These are phyloP conservation scores for Pavo muticus DNA, from an alignment of 2,113 vertebrate species.

Conservation along the genomic window DNA sequence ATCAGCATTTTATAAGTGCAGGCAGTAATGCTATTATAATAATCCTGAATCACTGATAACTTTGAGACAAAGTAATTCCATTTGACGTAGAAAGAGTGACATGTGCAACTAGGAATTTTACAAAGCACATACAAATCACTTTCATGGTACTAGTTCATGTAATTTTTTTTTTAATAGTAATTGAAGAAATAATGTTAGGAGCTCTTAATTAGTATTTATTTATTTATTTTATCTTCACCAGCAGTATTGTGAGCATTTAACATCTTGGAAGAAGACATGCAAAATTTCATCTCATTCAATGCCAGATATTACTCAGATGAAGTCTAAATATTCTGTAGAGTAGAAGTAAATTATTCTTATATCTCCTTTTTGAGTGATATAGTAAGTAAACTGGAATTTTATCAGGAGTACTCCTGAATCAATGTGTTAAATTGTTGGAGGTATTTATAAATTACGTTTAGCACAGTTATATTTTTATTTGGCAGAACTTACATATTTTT, in stretches of 20 bases:
- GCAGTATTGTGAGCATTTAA: neutral
- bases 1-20: neutral
- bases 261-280: neutral
- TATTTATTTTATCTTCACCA: neutral
- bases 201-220: neutral
- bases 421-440: neutral
- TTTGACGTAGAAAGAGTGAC: neutral
- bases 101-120: neutral
- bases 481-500: fast-evolving
- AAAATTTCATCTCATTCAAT: neutral
- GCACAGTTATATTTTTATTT: neutral
- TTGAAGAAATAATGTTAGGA: neutral
- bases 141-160: neutral
- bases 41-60: neutral
- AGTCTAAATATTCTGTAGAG: neutral
- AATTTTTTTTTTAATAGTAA: neutral
- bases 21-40: neutral
- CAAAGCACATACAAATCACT: neutral
- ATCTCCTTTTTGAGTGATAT: neutral
- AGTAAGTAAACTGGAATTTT: neutral
- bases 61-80: neutral
- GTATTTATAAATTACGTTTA: neutral
- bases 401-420: neutral
- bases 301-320: neutral
- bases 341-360: neutral